Evolutionary conservation across 2,113 vertebrate genomes (phyloP).

Genomic region (Callocephalon fimbriatum): DNA sequence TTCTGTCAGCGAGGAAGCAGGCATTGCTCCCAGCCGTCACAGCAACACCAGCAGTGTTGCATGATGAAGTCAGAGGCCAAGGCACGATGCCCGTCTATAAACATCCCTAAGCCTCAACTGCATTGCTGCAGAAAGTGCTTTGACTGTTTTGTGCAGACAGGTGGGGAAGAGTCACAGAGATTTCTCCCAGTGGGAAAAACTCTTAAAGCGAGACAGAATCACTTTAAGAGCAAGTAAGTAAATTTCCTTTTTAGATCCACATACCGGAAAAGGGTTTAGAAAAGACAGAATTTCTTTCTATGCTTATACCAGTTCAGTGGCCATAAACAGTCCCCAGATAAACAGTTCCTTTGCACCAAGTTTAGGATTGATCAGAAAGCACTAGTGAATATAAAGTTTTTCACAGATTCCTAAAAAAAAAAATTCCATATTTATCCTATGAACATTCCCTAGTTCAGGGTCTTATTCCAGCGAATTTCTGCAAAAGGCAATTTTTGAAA

Average conservation of each 20-base stretch:
- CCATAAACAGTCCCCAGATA: not conserved
- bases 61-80: rapidly evolving
- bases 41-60: rapidly evolving
- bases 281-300: not conserved
- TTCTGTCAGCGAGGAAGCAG: rapidly evolving
- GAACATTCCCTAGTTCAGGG: not conserved
- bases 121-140: not conserved
- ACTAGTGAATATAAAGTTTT: not conserved
- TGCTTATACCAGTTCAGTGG: not conserved
- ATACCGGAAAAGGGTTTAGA: not conserved
- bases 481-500: not conserved
- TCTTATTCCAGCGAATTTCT: not conserved
- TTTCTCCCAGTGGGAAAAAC: not conserved
- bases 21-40: not conserved
- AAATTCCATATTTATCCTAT: not conserved
- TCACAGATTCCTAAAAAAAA: not conserved
- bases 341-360: not conserved
- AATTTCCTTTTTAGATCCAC: not conserved
- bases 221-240: not conserved
- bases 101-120: rapidly evolving
- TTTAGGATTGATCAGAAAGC: not conserved
- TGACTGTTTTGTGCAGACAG: not conserved
- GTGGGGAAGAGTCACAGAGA: not conserved
- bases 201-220: not conserved
- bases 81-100: not conserved